Base-by-base conservation (phyloP, 2,888 invertebrate species). In the Alviniconcha strummeri region DNA sequence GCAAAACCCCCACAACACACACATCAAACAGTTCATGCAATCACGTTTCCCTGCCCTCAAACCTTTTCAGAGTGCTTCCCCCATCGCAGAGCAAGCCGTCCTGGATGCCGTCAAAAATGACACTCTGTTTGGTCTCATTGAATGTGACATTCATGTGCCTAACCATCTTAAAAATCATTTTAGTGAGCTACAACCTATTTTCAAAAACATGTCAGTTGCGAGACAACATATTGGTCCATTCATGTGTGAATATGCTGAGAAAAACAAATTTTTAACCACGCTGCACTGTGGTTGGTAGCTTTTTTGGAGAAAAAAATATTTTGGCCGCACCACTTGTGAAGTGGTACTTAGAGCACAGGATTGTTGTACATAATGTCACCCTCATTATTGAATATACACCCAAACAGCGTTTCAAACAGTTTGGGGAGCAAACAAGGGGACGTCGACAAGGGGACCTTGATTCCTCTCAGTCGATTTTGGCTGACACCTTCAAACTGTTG, bases 261-360 rank as follows among this genome's bases (percentile, higher is more conserved):
- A 52, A n/a, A 4, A 72, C 56, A 56, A 79, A 17, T 64, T 57
- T 55, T n/a, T 71, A 11, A 13, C 79, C 79, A n/a, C 60, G 79
- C 4, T 4, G 64, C 5, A 79, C 77, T 17, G 11, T 84, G 36
- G 60, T 84, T 36, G 80, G 80, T 11, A 72, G 83, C n/a, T 75
- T 76, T 5, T 56, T 56, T 4, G 81, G 56, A 5, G 9, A 77
- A 15, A 67, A 69, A 8, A 77, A 81, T 15, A 57, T 86, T 19
- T 60, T 88, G 11, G 82, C 82, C 19, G 86, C 86, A 4, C 88
- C 87, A 7, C 82, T 88, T 0, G 80, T 88, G 2, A 4, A 76
- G 54, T 88, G 87, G 87, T 88, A 88, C 71, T 52, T 88, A 6
- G 79, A 86, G 0, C 88, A 89, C 78, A 86, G 89, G 0, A 54